These are phyloP conservation scores for Apis mellifera DNA, from an alignment of 1,140 invertebrate genomes.

Conservation along the genomic window DNA sequence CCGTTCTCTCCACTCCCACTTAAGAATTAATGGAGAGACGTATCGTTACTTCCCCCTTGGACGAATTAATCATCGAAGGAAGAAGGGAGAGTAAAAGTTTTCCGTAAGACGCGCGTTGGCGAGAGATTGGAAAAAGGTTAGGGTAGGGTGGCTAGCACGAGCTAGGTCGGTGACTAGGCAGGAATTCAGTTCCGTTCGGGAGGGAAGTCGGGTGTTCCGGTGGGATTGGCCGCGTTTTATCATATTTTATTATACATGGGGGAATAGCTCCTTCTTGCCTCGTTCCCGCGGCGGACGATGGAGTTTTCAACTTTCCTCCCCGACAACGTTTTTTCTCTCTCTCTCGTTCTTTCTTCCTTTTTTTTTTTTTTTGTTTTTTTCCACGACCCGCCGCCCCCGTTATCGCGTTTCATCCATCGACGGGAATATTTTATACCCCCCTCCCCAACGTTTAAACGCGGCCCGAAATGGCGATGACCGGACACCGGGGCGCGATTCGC, in stretches of 20 bases:
- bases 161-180: slow-evolving; percentile 2
- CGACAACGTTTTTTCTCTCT: neutral
- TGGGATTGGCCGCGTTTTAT: slow-evolving; percentile 65
- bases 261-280: slow-evolving; percentile 49
- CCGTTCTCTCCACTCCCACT: too few species aligned
- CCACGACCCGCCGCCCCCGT: neutral
- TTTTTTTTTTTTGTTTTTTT: neutral
- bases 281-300: slow-evolving; percentile 31
- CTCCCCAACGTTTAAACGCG: neutral
- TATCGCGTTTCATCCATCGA: neutral
- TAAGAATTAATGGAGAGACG: too few species aligned
- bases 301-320: slow-evolving; percentile 47
- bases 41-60: too few species aligned
- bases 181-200: slow-evolving; percentile 45
- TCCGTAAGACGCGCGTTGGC: neutral
- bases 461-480: neutral
- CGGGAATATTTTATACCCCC: neutral
- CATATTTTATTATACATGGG: slow-evolving; percentile 72
- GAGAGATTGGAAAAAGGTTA: neutral
- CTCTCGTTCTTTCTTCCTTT: too few species aligned
- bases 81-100: neutral
- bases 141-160: slow-evolving; percentile 10
- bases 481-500: neutral
- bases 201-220: slow-evolving; percentile 50
- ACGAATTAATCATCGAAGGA: neutral